Percentiles rank a stretch among this genome's conserved stretches.
phyloP scores from a whole-genome alignment of 2,113 vertebrate genomes.

The Callopanchax toddi region DNA sequence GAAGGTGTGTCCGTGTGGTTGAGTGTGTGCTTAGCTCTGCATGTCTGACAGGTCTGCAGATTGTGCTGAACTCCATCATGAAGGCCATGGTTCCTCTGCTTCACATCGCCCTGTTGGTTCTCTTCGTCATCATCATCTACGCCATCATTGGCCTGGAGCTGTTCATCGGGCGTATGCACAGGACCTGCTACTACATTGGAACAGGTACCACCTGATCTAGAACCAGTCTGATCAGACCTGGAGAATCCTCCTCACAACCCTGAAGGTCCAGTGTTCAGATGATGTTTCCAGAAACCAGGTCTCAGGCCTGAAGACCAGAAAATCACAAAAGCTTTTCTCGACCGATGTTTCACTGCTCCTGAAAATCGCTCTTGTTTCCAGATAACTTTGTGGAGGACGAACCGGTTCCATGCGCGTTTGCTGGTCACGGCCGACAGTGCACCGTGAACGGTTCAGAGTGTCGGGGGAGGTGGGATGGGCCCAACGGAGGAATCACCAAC shows the following conservation, averaged over 20 bases:
- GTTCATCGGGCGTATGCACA: constrained; percentile 95
- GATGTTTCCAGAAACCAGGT: no score
- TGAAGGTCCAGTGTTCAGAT: neutral
- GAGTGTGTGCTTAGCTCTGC: neutral
- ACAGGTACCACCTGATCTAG: constrained; percentile 67
- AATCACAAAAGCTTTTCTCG: no score
- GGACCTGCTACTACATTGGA: constrained; percentile 87
- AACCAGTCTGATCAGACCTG: neutral
- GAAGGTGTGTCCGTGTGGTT: neutral
- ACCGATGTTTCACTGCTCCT: no score
- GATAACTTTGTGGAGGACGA: constrained; percentile 87
- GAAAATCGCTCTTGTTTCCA: constrained; percentile 32
- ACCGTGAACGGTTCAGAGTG: constrained; percentile 84
- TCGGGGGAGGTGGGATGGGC: constrained; percentile 86
- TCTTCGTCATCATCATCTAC: constrained; percentile 97
- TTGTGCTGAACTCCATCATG: constrained; percentile 95
- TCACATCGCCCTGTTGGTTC: constrained; percentile 92
- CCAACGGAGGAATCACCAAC: constrained; percentile 92
- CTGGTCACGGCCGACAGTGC: constrained; percentile 85
- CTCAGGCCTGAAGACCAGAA: no score
- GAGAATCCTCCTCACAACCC: neutral
- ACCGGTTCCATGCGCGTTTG: constrained; percentile 87
- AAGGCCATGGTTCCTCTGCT: constrained; percentile 94
- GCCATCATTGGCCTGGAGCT: constrained; percentile 95
- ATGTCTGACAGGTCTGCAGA: constrained; percentile 85